Conservation (phyloP, 2,113 vertebrate species). For the Erythrolamprus reginae region DNA sequence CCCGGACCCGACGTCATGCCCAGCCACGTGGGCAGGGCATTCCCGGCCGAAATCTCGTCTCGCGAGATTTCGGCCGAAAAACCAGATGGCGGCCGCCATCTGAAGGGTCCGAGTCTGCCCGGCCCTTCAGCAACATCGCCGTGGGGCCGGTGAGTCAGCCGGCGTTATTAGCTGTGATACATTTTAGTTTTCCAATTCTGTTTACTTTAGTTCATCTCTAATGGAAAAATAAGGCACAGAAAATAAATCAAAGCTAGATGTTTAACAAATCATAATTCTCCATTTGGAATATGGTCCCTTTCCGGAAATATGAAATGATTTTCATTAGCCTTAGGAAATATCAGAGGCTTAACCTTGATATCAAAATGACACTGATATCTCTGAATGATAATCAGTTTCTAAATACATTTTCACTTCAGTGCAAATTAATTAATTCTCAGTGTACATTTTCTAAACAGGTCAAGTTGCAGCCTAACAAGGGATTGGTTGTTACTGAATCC, state of each 20-base stretch:
- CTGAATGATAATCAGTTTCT: not conserved
- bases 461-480: slow-evolving; percentile 9
- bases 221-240: not conserved
- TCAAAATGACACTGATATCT: slow-evolving; percentile 20
- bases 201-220: not conserved
- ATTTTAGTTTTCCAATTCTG: not conserved
- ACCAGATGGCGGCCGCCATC: too few species aligned
- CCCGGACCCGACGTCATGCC: too few species aligned
- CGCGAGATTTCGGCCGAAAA: too few species aligned
- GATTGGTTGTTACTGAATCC: not conserved
- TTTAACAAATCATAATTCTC: slow-evolving; percentile 17
- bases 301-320: not conserved
- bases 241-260: not conserved
- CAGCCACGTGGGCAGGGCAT: too few species aligned
- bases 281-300: slow-evolving; percentile 8
- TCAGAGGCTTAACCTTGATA: not conserved
- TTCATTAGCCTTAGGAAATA: slow-evolving; percentile 7
- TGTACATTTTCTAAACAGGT: not conserved
- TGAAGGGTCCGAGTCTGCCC: too few species aligned
- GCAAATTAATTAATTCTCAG: not conserved
- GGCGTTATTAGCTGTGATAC: not conserved
- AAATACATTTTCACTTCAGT: slow-evolving; percentile 4
- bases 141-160: too few species aligned
- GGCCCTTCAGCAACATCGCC: too few species aligned
- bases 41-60: too few species aligned